A percentile compares a stretch with the other conserved stretches of the same genome.
phyloP scores from a whole-genome alignment of 2,888 invertebrate species.

The Desoria tigrina region DNA sequence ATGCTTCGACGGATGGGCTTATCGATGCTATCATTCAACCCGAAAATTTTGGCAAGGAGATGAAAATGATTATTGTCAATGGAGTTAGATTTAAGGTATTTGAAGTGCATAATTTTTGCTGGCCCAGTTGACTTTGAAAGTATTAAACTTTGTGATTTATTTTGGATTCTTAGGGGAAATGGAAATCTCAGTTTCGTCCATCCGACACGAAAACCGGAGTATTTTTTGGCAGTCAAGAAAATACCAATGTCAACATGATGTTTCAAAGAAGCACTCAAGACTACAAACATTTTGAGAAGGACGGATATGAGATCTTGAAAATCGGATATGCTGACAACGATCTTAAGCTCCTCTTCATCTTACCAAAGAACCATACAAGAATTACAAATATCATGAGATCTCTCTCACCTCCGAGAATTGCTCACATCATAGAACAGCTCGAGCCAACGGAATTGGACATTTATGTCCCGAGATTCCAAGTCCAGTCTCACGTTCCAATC shows the following conservation, averaged over 20 bases:
- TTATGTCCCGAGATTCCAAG: slow-evolving; percentile 16
- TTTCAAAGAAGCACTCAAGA: slow-evolving; percentile 18
- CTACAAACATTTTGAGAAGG: background rate
- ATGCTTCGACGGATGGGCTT: slow-evolving; percentile 7
- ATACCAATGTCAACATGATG: slow-evolving; percentile 22
- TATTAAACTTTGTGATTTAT: background rate
- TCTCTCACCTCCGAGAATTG: background rate
- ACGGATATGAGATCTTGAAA: slow-evolving; percentile 8
- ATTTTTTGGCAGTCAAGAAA: slow-evolving; percentile 13
- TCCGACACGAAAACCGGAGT: background rate
- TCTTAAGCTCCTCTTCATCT: background rate
- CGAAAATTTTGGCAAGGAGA: background rate
- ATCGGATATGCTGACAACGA: slow-evolving; percentile 15
- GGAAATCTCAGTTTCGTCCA: slow-evolving; percentile 16
- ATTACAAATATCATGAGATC: background rate
- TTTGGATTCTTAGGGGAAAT: slow-evolving; percentile 18
- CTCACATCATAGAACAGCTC: slow-evolving; percentile 12
- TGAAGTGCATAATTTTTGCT: too few species aligned
- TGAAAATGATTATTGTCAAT: slow-evolving; percentile 21
- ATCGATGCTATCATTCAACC: background rate
- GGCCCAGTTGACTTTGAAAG: too few species aligned
- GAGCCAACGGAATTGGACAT: slow-evolving; percentile 24
- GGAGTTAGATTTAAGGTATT: slow-evolving; percentile 26
- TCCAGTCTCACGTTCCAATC: slow-evolving; percentile 16
- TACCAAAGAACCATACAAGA: background rate